Evolutionary conservation across 2,797 vertebrate species (phyloP).

Genomic region (Morus bassanus): DNA sequence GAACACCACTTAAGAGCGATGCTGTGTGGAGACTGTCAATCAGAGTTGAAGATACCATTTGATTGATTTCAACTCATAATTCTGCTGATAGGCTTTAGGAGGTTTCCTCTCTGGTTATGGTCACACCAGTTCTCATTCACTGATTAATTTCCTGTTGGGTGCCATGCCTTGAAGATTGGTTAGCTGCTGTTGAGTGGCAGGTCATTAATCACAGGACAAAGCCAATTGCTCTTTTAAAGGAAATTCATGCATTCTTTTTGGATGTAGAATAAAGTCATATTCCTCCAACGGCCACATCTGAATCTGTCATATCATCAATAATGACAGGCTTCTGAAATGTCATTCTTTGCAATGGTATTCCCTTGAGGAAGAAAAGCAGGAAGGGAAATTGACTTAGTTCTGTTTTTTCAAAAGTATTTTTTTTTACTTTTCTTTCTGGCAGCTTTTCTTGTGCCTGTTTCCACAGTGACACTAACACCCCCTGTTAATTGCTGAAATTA

Average conservation of each 20-base stretch:
- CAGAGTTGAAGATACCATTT: neutral
- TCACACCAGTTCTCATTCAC: neutral
- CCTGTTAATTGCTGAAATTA: neutral
- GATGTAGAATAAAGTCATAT: neutral
- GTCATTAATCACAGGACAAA: slow-evolving; percentile 62
- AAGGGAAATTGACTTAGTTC: neutral
- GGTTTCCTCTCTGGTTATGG: neutral
- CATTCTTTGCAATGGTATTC: neutral
- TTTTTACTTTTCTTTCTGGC: neutral
- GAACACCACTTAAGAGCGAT: neutral
- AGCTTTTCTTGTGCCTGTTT: neutral
- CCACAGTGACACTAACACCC: neutral
- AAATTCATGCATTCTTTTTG: slow-evolving; percentile 40
- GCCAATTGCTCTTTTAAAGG: slow-evolving; percentile 51
- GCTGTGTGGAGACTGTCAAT: neutral
- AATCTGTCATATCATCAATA: slow-evolving; percentile 1
- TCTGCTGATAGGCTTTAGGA: neutral
- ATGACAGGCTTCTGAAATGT: neutral
- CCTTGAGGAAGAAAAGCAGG: neutral
- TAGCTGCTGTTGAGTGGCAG: slow-evolving; percentile 46
- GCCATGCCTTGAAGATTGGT: neutral
- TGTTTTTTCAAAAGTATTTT: neutral
- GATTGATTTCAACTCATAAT: neutral
- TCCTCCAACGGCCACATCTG: neutral
- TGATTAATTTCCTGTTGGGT: slow-evolving; percentile 40